phyloP scores from a whole-genome alignment of 30 jellyfish, hydroid and myxozoan species.

The Turritopsis rubra region DNA sequence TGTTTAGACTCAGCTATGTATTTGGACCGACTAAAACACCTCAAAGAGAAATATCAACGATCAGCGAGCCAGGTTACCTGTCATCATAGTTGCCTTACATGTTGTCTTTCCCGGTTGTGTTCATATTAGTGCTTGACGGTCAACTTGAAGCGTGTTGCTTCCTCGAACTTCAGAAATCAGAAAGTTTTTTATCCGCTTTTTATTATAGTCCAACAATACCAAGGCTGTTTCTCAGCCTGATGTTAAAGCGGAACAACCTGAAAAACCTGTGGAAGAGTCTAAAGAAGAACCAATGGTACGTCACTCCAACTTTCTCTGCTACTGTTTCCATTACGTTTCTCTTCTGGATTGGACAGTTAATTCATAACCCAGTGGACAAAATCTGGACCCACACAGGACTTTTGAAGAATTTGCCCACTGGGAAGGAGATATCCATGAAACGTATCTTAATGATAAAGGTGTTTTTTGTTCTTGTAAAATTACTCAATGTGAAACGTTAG shows the following conservation, averaged over 20 bases:
- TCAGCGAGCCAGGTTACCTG: constrained; percentile 20
- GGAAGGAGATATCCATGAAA: too few species aligned
- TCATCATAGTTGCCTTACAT: background rate
- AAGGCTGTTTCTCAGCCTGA: background rate
- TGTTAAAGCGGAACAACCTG: background rate
- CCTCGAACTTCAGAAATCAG: background rate
- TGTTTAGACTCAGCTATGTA: constrained; percentile 37
- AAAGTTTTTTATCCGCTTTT: background rate
- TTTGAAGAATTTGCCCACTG: too few species aligned
- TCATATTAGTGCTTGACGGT: background rate
- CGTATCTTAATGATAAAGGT: too few species aligned
- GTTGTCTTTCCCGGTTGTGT: background rate
- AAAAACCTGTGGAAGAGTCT: background rate
- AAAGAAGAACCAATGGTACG: constrained; percentile 9
- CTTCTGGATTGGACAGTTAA: too few species aligned
- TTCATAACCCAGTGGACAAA: background rate
- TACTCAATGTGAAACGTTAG: too few species aligned
- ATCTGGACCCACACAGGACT: too few species aligned
- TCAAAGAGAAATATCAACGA: constrained; percentile 28
- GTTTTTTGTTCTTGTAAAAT: too few species aligned
- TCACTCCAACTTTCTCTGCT: background rate
- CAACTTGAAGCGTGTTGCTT: background rate
- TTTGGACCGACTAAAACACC: constrained; percentile 27
- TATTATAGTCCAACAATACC: background rate
- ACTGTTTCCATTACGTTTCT: background rate